These are phyloP conservation scores for Drosophila lacertosa DNA, from an alignment of 1,140 invertebrate genomes.

Conservation along the genomic window DNA sequence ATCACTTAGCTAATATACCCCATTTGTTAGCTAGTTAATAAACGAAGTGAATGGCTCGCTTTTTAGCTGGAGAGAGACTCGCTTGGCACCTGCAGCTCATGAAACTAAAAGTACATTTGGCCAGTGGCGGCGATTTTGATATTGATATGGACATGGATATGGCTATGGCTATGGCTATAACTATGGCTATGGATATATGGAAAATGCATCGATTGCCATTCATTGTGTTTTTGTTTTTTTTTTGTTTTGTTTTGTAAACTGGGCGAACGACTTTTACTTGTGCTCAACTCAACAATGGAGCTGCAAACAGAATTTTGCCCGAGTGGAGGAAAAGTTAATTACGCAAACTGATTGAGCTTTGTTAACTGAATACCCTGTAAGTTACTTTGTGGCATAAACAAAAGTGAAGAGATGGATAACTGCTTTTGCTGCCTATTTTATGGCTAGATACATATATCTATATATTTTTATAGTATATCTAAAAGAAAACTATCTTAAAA, in stretches of 20 bases:
- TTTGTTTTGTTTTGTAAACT: no score
- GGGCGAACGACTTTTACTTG: constrained; percentile 44
- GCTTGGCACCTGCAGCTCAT: constrained; percentile 34
- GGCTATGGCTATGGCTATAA: constrained; percentile 32
- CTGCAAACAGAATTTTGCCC: neutral
- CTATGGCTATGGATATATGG: constrained; percentile 31
- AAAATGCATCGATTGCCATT: constrained; percentile 11
- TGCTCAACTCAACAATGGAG: constrained; percentile 3
- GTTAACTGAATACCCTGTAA: no score
- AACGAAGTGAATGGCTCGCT: constrained; percentile 33
- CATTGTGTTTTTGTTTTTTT: no score
- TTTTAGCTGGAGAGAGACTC: constrained; percentile 4
- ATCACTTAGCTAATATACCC: constrained; percentile 1
- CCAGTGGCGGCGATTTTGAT: constrained; percentile 9
- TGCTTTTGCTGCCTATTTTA: no score
- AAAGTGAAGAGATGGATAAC: no score
- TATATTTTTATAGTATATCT: no score
- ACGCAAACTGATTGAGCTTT: no score
- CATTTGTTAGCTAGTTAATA: neutral
- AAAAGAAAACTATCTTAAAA: no score
- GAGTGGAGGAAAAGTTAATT: neutral
- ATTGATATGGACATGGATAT: constrained; percentile 34
- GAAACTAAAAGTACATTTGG: constrained; percentile 43
- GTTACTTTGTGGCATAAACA: no score
- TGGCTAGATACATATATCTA: no score